Evolutionary conservation across 2,113 vertebrate species (phyloP).

Genomic region (Crotophaga sulcirostris): DNA sequence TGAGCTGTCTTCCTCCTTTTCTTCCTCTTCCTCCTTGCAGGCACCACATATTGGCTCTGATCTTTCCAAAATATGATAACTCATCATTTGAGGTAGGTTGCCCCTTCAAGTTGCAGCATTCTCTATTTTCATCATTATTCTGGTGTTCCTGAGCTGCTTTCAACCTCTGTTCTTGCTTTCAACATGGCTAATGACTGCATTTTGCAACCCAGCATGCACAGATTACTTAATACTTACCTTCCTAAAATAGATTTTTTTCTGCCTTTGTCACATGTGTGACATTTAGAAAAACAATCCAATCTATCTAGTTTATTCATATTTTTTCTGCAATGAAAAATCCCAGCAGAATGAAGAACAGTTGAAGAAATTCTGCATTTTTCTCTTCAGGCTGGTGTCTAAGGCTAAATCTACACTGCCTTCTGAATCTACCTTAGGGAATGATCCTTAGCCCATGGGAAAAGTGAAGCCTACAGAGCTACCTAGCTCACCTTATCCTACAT

Average conservation of each 20-base stretch:
- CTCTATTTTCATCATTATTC: neutral
- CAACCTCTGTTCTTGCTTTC: neutral
- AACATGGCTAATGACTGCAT: neutral
- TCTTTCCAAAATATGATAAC: neutral
- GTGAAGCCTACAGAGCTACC: neutral
- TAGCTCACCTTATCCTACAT: neutral
- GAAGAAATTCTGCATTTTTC: neutral
- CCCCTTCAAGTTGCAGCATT: neutral
- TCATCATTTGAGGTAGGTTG: neutral
- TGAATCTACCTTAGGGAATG: neutral
- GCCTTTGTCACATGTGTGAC: neutral
- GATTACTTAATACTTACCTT: neutral
- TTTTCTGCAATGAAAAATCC: neutral
- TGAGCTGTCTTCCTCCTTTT: neutral
- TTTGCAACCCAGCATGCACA: neutral
- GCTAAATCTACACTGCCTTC: neutral
- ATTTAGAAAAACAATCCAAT: neutral
- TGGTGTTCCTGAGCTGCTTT: neutral
- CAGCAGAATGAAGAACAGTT: neutral
- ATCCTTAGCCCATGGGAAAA: neutral
- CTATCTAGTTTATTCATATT: neutral
- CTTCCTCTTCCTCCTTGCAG: neutral
- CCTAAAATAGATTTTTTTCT: neutral
- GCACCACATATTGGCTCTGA: neutral
- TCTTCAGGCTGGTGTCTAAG: neutral